Evolutionary conservation across 2,113 vertebrate genomes (phyloP).

Genomic region (Psilopsiagon aurifrons): DNA sequence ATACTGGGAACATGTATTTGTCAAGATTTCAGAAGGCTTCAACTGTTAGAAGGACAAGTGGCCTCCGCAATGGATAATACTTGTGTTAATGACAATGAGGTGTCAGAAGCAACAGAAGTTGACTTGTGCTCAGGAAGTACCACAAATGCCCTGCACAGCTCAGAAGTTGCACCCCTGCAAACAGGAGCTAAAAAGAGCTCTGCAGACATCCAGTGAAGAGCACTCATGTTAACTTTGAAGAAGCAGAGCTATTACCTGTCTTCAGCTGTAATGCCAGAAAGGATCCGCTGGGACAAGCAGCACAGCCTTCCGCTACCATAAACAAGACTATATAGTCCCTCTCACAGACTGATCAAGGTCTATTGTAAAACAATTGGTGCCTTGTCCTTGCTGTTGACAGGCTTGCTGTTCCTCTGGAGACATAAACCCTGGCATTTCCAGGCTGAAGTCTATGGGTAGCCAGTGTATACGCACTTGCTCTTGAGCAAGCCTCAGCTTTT

Average conservation of each 20-base stretch:
- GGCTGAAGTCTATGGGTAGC: not conserved
- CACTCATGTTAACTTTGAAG: not conserved
- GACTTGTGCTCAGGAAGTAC: not conserved
- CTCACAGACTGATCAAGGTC: not conserved
- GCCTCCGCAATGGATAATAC: not conserved
- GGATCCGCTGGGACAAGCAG: not conserved
- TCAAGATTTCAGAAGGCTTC: not conserved
- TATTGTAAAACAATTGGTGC: not conserved
- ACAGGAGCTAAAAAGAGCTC: not conserved
- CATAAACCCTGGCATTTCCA: not conserved
- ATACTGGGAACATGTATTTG: not conserved
- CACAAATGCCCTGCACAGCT: accelerated
- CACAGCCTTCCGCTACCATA: not conserved
- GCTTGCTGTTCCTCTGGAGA: not conserved
- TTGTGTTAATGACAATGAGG: not conserved
- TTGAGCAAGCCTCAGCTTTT: not conserved
- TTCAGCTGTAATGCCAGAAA: not conserved
- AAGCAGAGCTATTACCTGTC: not conserved
- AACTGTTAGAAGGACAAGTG: not conserved
- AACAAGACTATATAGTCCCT: not conserved
- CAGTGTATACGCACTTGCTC: not conserved
- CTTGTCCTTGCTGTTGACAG: not conserved
- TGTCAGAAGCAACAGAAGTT: not conserved
- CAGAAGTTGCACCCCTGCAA: not conserved
- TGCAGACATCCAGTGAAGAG: not conserved